phyloP scores from a whole-genome alignment of 2,113 vertebrate genomes.

The Abramis brama region DNA sequence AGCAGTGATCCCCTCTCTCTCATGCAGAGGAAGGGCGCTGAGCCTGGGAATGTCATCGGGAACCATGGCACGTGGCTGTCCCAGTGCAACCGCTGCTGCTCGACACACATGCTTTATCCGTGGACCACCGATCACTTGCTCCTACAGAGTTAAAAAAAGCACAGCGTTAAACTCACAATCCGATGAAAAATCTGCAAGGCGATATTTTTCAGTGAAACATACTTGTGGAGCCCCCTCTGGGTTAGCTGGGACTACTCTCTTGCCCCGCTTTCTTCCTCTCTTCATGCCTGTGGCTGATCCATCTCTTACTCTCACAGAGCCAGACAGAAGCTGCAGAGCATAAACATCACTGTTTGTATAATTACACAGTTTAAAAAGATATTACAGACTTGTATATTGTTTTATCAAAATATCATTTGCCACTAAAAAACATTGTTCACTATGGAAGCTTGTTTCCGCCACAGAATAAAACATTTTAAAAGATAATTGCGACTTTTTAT shows the following conservation, averaged over 20 bases:
- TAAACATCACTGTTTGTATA: not conserved
- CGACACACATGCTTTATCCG: slow-evolving; percentile 92
- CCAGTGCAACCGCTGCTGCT: slow-evolving; percentile 88
- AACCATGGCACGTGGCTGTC: slow-evolving; percentile 89
- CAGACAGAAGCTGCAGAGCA: slow-evolving; percentile 47
- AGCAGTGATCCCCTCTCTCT: slow-evolving; percentile 82
- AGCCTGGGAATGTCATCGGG: slow-evolving; percentile 90
- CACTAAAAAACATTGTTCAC: not conserved
- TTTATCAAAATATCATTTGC: not conserved
- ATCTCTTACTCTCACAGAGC: slow-evolving; percentile 54
- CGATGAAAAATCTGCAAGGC: not conserved
- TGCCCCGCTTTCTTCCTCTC: slow-evolving; percentile 68
- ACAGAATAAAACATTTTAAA: too few species aligned
- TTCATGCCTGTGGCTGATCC: slow-evolving; percentile 50
- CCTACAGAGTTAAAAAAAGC: slow-evolving; percentile 59
- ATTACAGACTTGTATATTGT: not conserved
- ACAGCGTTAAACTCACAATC: not conserved
- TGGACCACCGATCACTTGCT: slow-evolving; percentile 81
- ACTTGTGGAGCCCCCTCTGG: slow-evolving; percentile 71
- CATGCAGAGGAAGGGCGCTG: slow-evolving; percentile 87
- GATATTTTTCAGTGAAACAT: not conserved
- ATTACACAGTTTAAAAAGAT: not conserved
- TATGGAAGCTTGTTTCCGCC: too few species aligned
- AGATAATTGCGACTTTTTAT: too few species aligned
- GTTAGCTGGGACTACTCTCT: slow-evolving; percentile 52